Evolutionary conservation across 2,888 invertebrate genomes (phyloP).

Genomic region (Bursaphelenchus okinawaensis): DNA sequence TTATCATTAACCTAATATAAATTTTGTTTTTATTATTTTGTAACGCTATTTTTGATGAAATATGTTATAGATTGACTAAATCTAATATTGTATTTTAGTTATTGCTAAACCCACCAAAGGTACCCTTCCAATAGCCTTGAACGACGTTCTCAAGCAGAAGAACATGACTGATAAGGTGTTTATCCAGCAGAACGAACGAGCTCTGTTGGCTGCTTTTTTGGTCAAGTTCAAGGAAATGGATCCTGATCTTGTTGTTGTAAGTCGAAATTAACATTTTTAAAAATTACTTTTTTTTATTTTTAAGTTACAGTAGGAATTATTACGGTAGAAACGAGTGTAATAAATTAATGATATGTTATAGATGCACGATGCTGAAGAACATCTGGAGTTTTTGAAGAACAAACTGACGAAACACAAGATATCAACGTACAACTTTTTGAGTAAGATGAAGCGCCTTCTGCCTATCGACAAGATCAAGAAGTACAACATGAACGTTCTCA

Average conservation of each 20-base stretch:
- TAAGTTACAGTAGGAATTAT: too few relatives aligned
- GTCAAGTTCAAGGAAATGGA: constrained; percentile 79
- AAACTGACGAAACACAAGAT: constrained; percentile 69
- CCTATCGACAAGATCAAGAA: background rate
- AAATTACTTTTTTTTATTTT: background rate
- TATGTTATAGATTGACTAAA: too few relatives aligned
- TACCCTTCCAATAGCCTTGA: constrained; percentile 78
- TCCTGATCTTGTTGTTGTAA: constrained; percentile 79
- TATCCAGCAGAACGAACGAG: constrained; percentile 76
- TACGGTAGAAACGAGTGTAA: too few relatives aligned
- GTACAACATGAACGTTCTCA: constrained; percentile 19
- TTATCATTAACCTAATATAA: constrained; percentile 2
- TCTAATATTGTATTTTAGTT: constrained; percentile 65
- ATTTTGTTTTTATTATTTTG: too few relatives aligned
- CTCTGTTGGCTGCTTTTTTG: constrained; percentile 77
- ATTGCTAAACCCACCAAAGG: constrained; percentile 74
- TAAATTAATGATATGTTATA: too few relatives aligned
- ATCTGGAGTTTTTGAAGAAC: constrained; percentile 81
- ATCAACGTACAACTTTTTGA: constrained; percentile 80
- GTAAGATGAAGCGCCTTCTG: constrained; percentile 71
- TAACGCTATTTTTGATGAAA: too few relatives aligned
- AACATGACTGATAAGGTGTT: constrained; percentile 62
- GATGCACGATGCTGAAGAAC: constrained; percentile 88
- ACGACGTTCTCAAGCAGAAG: constrained; percentile 64
- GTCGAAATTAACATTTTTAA: background rate